Conservation (phyloP, 2,888 invertebrate species). For the Ectemnius continuus region DNA sequence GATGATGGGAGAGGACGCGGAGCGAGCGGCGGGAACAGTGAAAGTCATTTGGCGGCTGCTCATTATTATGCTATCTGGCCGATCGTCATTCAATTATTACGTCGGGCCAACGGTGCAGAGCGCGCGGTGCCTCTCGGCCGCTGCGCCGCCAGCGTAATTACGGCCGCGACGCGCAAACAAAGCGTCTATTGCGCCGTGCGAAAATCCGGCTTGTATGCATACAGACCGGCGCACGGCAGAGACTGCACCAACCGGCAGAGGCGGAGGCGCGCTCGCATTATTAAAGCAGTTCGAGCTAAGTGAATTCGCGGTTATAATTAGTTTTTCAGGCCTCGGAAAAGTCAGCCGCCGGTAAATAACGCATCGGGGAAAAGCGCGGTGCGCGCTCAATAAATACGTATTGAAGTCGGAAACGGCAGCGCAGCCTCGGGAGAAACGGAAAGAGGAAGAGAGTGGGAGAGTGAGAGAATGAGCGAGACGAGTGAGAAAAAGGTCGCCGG, state of each 20-base stretch:
- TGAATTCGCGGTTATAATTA: slow-evolving; percentile 6
- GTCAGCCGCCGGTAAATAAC: slow-evolving; percentile 1
- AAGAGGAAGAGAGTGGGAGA: neutral
- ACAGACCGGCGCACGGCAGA: slow-evolving; percentile 1
- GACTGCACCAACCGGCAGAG: too few species aligned
- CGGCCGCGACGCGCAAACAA: slow-evolving; percentile 33
- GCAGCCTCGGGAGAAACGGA: too few species aligned
- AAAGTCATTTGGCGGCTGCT: slow-evolving; percentile 49
- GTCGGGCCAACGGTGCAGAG: slow-evolving; percentile 22
- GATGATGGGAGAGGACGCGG: too few species aligned
- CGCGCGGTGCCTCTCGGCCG: slow-evolving; percentile 7
- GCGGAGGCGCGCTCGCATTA: neutral
- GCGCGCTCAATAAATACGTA: neutral
- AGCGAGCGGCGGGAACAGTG: slow-evolving; percentile 25
- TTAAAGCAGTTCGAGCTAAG: slow-evolving; percentile 5
- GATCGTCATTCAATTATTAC: slow-evolving; percentile 60
- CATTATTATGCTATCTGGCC: slow-evolving; percentile 58
- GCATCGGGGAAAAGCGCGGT: neutral
- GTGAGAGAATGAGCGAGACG: too few species aligned
- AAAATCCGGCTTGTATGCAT: slow-evolving; percentile 44
- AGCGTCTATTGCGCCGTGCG: slow-evolving; percentile 41
- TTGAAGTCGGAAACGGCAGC: neutral
- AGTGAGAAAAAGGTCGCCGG: too few species aligned
- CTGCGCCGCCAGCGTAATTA: slow-evolving; percentile 42
- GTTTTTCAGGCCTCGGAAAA: neutral